Conservation (phyloP, 2,797 vertebrate species). For the Steatocranus sp. region DNA sequence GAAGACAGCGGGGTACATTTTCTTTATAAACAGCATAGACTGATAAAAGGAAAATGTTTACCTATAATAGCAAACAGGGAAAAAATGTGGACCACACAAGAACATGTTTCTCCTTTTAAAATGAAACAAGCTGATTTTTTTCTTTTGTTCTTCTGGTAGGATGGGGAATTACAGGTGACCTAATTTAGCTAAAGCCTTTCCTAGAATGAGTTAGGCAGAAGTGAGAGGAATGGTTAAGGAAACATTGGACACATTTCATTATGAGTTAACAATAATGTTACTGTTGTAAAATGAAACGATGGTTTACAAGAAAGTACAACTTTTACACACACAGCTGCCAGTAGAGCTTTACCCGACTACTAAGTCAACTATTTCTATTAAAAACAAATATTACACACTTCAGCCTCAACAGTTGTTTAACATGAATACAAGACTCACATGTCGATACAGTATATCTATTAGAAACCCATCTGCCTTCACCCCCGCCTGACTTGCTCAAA, state of each 20-base stretch:
- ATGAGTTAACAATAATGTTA: background rate
- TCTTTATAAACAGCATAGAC: background rate
- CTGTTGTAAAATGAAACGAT: background rate
- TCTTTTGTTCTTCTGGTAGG: background rate
- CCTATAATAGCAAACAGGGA: background rate
- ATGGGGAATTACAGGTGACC: background rate
- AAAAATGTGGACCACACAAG: background rate
- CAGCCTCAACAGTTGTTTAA: constrained; percentile 11
- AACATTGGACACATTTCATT: background rate
- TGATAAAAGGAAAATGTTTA: background rate
- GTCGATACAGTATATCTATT: background rate
- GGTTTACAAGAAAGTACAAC: background rate
- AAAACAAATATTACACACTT: background rate
- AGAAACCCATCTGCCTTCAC: background rate
- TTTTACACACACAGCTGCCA: background rate
- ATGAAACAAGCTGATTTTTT: background rate
- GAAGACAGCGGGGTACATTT: background rate
- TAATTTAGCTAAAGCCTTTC: background rate
- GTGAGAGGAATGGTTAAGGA: background rate
- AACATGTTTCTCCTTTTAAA: background rate
- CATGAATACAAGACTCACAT: background rate
- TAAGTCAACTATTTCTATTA: background rate
- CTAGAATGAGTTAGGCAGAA: background rate
- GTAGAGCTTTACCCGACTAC: background rate
- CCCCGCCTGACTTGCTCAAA: background rate